Evolutionary conservation across 1,140 invertebrate genomes (phyloP), one percentile per base, ranked within the genome.

Genomic region (Procambarus clarkii): DNA sequence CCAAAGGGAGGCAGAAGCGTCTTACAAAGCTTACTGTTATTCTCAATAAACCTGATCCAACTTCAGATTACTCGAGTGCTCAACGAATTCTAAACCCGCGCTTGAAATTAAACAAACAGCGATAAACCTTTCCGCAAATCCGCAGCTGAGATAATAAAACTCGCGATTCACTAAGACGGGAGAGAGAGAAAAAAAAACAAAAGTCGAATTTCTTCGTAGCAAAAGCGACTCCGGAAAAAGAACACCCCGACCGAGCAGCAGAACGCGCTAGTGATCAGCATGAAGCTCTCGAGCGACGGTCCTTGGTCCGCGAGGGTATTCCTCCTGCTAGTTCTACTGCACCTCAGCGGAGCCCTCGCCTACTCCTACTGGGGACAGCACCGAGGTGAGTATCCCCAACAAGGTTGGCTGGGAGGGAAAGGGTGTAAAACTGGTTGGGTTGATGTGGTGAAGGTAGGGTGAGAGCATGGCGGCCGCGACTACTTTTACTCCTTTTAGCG

Each of bases 291-390:
- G 7, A 5, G 81, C 2, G 81, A 44, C 11, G 45, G 58, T 45
- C 60, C 81, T 0, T 69, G 81, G 81, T 45, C 58, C 21, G 81
- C 34, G 13, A 69, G 24, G 24, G 60, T 60, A 44, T 64, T 83
- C 58, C 81, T 83, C 46, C 81, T 83, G 24, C 81, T 83, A 60
- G 58, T 83, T 18, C 81, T 83, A 9, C 58, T 83, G 18, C 81
- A 83, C 60, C 81, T 83, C 21, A 83, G 81, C 34, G 81, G 81
- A n/a, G 60, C 58, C 58, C 81, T 83, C 34, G 81, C 81, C 44
- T 64, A 64, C 81, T 83, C 81, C 7, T 69, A 83, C 81, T 83
- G 60, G 58, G 81, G 81, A 2, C 81, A 83, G 34, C 60, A 83
- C 60, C 60, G 81, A 83, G 81, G 81, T 83, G 81, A 83, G 81